Evolutionary conservation across 2,113 vertebrate species (phyloP).

Genomic region (Terrapene triunguis): DNA sequence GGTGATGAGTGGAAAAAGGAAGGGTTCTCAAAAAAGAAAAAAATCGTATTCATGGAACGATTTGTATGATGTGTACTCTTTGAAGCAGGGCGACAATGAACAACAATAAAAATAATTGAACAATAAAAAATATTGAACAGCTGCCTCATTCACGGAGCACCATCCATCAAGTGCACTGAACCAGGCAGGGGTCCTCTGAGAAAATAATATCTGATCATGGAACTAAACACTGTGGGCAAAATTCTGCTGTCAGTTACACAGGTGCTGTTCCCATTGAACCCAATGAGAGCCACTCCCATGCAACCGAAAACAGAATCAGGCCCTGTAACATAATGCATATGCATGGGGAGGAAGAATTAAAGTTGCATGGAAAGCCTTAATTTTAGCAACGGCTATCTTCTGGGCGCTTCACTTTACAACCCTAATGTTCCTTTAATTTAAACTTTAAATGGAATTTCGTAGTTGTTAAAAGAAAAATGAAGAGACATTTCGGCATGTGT

Average conservation of each 20-base stretch:
- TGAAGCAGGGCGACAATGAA: background rate
- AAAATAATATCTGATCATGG: conserved; percentile 58
- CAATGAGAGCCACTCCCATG: background rate
- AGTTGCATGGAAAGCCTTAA: background rate
- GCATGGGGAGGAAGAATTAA: background rate
- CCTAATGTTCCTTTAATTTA: background rate
- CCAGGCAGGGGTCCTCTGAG: background rate
- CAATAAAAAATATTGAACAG: conserved; percentile 60
- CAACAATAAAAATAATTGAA: conserved; percentile 70
- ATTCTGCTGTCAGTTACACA: conserved; percentile 5
- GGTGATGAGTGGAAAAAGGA: background rate
- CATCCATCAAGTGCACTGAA: conserved; percentile 39
- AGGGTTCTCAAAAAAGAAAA: background rate
- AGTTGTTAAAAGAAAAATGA: background rate
- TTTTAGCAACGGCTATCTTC: background rate
- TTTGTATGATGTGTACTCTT: background rate
- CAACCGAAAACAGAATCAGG: background rate
- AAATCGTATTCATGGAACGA: conserved; percentile 38
- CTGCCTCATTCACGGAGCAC: conserved; percentile 51
- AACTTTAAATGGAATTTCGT: background rate
- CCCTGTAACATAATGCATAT: background rate
- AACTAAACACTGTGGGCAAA: conserved; percentile 42
- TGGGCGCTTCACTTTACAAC: background rate
- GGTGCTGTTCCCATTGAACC: conserved; percentile 2
- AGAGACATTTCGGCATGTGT: accelerated